Percentiles rank a stretch among this genome's conserved stretches.
phyloP scores from a whole-genome alignment of 2,888 invertebrate genomes.

The Parnassius mnemosyne region DNA sequence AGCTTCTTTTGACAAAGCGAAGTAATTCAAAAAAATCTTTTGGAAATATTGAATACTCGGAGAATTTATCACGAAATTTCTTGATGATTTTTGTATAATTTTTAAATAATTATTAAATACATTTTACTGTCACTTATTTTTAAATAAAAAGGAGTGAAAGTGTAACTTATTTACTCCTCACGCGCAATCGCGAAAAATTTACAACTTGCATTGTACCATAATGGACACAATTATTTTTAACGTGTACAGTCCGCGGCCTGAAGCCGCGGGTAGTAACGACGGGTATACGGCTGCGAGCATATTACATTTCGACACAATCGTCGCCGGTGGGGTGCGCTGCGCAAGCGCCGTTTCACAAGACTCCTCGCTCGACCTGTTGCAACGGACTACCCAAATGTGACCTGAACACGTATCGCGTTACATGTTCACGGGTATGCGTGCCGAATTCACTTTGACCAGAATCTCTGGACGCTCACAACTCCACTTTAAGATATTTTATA shows the following conservation, averaged over 20 bases:
- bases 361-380: conserved; percentile 75
- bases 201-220: too few species aligned
- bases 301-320: conserved; percentile 70
- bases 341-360: conserved; percentile 78
- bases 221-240: too few species aligned
- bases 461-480: neutral
- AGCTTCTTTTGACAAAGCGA: too few species aligned
- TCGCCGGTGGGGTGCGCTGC: conserved; percentile 67
- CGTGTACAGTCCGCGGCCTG: conserved; percentile 27
- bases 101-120: too few species aligned
- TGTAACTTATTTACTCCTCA: too few species aligned
- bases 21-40: too few species aligned
- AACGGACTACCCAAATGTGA: conserved; percentile 78
- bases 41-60: too few species aligned
- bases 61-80: too few species aligned
- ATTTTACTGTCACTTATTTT: too few species aligned
- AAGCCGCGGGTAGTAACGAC: conserved; percentile 48
- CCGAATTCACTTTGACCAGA: conserved; percentile 39
- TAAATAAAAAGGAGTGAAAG: too few species aligned
- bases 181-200: too few species aligned
- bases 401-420: conserved; percentile 75
- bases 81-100: too few species aligned
- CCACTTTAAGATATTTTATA: neutral
- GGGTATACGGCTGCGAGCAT: conserved; percentile 62
- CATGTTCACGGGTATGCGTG: conserved; percentile 52